These are phyloP conservation scores for Rattus norvegicus DNA, from an alignment of 2,113 vertebrate species.

Conservation along the genomic window DNA sequence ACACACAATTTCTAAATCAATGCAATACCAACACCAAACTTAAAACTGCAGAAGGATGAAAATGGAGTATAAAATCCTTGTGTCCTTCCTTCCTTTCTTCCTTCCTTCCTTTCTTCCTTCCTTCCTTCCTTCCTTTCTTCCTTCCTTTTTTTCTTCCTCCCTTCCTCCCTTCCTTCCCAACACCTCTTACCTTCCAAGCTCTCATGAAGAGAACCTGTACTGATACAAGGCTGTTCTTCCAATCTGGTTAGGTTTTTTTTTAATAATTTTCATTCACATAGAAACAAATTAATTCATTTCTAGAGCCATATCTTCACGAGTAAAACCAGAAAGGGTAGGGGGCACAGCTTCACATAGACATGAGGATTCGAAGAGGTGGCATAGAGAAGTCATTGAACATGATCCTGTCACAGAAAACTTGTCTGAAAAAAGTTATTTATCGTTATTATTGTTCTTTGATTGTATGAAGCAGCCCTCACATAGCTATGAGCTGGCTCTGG, in stretches of 20 bases:
- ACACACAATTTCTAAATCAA: background rate
- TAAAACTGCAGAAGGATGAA: background rate
- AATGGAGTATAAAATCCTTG: background rate
- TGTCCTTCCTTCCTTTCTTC: background rate
- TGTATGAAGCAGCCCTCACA: background rate
- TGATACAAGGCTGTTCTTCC: background rate
- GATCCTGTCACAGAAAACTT: background rate
- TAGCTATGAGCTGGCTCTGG: background rate
- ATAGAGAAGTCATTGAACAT: background rate
- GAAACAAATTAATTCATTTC: constrained; percentile 2
- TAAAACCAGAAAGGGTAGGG: constrained; percentile 23
- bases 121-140: background rate
- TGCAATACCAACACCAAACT: background rate
- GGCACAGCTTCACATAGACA: background rate
- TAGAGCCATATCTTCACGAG: background rate
- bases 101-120: background rate
- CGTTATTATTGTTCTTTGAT: background rate
- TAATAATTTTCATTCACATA: background rate
- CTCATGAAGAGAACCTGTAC: background rate
- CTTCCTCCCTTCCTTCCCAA: background rate
- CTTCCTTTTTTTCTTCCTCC: background rate
- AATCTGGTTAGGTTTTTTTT: background rate
- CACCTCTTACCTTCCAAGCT: background rate
- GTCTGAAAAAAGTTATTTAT: background rate
- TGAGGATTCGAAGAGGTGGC: background rate